A percentile compares a stretch with the other conserved stretches of the same genome.
phyloP scores from a whole-genome alignment of 2,888 invertebrate species.

The Platycnemis pennipes region DNA sequence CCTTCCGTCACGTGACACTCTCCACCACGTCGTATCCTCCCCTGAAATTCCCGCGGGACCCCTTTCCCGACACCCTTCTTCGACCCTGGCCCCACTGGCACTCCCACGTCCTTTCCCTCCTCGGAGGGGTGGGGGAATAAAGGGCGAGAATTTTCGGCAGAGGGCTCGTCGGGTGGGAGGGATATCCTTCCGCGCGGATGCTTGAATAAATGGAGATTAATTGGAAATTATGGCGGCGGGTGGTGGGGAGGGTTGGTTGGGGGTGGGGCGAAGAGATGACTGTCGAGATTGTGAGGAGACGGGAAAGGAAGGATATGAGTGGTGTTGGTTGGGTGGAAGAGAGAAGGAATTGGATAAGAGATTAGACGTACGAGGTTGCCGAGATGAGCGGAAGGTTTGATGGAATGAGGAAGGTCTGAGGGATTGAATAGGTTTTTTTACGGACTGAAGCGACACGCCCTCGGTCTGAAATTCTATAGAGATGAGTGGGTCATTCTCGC shows the following conservation, averaged over 20 bases:
- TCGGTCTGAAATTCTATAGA: no score
- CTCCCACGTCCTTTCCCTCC: not conserved
- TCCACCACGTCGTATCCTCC: not conserved
- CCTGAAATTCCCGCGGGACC: not conserved
- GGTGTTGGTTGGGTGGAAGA: no score
- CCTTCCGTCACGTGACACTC: not conserved
- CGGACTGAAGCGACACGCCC: no score
- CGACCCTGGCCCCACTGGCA: not conserved
- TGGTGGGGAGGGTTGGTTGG: not conserved
- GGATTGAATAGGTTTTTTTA: no score
- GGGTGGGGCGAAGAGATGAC: not conserved
- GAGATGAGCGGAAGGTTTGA: no score
- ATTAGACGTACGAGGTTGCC: no score
- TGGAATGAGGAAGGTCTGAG: no score
- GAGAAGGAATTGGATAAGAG: no score
- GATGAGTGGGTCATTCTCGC: no score
- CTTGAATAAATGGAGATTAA: conserved; percentile 18
- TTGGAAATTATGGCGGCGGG: not conserved
- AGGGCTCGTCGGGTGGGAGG: not conserved
- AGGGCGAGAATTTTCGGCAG: not conserved
- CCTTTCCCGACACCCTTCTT: not conserved
- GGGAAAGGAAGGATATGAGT: no score
- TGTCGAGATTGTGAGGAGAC: no score
- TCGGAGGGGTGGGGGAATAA: not conserved
- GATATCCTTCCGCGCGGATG: not conserved